Percentiles rank a stretch among this genome's conserved stretches.
Evolutionary conservation across 2,797 vertebrate species (phyloP).

Genomic region (Peromyscus melanophrys): DNA sequence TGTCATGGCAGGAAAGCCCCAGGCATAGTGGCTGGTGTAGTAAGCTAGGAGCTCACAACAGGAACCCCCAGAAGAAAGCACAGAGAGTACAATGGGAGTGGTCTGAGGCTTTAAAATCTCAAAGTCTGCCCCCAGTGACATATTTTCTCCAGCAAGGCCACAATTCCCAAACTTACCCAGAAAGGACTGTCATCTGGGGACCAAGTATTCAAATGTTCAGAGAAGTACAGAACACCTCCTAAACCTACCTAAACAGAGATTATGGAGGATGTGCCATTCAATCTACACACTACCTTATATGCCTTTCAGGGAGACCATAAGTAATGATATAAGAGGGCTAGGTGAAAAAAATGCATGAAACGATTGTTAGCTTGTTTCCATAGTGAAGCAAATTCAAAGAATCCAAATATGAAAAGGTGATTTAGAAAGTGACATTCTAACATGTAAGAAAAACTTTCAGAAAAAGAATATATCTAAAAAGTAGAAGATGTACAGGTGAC

Average conservation of each 20-base stretch:
- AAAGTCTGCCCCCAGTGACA: not conserved
- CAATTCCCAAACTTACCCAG: not conserved
- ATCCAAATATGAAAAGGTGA: slow-evolving; percentile 44
- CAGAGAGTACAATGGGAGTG: not conserved
- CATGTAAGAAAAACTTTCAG: slow-evolving; percentile 2
- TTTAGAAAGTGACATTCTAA: slow-evolving; percentile 50
- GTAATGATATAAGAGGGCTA: not conserved
- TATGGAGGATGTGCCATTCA: not conserved
- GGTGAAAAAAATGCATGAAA: not conserved
- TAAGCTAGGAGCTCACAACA: not conserved
- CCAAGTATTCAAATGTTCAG: not conserved
- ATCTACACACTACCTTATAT: not conserved
- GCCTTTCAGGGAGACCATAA: not conserved
- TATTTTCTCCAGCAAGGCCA: not conserved
- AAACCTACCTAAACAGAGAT: not conserved
- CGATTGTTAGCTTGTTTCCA: not conserved
- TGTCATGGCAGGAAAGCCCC: not conserved
- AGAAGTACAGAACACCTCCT: not conserved
- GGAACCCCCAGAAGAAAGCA: not conserved
- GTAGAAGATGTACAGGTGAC: not conserved
- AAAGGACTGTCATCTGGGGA: not conserved
- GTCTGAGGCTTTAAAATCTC: not conserved
- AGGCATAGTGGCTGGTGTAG: not conserved
- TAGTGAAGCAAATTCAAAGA: slow-evolving; percentile 49
- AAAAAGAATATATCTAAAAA: slow-evolving; percentile 5